Evolutionary conservation across 2,797 vertebrate species (phyloP).

Genomic region (Pangasius sanitwongsei): DNA sequence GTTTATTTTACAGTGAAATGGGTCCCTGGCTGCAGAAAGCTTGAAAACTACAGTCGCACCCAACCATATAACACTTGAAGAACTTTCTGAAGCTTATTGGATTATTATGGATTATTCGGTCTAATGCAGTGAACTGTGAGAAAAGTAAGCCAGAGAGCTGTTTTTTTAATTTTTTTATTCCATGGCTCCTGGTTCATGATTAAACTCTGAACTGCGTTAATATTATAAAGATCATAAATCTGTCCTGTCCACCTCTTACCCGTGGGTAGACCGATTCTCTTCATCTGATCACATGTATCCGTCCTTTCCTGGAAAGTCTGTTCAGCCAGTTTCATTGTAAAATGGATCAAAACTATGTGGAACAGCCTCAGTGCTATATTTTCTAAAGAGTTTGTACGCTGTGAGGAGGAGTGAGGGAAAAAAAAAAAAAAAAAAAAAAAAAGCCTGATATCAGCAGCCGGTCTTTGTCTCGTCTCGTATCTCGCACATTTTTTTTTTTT

Average conservation of each 20-base stretch:
- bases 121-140: not conserved
- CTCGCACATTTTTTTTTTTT: not conserved
- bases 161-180: not conserved
- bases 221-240: not conserved
- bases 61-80: not conserved
- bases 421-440: not conserved
- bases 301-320: not conserved
- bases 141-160: not conserved
- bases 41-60: not conserved
- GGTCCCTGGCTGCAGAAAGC: too few relatives aligned
- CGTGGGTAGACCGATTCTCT: not conserved
- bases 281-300: not conserved
- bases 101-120: not conserved
- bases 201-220: not conserved
- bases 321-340: not conserved
- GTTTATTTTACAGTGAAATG: not conserved
- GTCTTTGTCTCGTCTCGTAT: conserved; percentile 38
- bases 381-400: not conserved
- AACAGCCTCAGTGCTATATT: not conserved
- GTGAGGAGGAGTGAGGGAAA: not conserved
- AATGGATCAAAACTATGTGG: not conserved
- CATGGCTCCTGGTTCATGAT: not conserved
- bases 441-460: conserved; percentile 43
- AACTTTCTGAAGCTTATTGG: not conserved
- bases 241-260: not conserved